Evolutionary conservation across 2,113 vertebrate species (phyloP), one percentile per base, ranked within the genome.

Genomic region (Tricholaema leucomelas): DNA sequence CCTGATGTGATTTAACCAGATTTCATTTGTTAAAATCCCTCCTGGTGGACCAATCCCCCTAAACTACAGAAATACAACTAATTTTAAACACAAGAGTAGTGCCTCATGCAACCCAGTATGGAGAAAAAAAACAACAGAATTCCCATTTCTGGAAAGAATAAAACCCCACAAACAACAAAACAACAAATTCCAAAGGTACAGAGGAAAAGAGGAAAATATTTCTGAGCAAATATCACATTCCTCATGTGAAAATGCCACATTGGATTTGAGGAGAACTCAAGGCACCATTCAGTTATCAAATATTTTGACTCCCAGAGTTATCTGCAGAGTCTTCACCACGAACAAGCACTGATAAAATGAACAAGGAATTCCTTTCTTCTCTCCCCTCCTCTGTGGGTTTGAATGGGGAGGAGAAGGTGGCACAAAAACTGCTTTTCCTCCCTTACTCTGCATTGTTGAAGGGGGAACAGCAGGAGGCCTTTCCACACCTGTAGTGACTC

Each of bases 251-350:
- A 54, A 15, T 28, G 6, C 4, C 10, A 30, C 2, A 3, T 16
- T 28, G 15, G 1, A n/a, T 74, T 81, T 75, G 71, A 70, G 8
- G 58, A 42, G 71, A 82, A 38, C 8, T 70, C 44, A 75, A 85
- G 25, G 16, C 46, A 54, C 6, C 24, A 10, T 5, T 76, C 9
- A 59, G 38, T 69, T 54, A 73, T 18, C 6, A 55, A 71, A 10
- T 24, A 56, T 35, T 71, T 83, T 38, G 10, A 20, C 10, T 46
- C 40, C 3, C 8, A 50, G 52, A 85, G 15, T 21, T 48, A 42
- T 10, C 30, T 58, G 50, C 27, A 73, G 7, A 12, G 44, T 1
- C n/a, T 27, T 48, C 18, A 35, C 2, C 5, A 8, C 3, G 1
- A 74, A 40, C 15, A 63, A 71, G 35, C 20, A 30, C 15, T 44